These are phyloP conservation scores for Petroica traversi DNA, from an alignment of 2,113 vertebrate species.

Conservation along the genomic window DNA sequence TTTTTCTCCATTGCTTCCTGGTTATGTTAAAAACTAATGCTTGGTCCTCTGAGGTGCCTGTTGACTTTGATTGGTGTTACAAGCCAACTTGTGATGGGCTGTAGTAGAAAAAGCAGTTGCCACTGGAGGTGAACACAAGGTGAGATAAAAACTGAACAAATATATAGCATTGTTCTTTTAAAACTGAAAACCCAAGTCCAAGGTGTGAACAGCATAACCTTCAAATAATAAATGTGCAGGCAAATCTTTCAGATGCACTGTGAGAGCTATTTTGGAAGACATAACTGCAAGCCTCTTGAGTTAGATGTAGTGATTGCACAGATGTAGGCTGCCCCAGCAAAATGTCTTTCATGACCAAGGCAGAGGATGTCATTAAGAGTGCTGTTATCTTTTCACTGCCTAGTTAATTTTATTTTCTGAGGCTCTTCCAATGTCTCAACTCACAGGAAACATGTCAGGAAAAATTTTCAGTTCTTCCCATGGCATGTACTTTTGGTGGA, in stretches of 20 bases:
- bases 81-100: neutral
- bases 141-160: slow-evolving; percentile 29
- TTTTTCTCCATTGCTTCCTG: neutral
- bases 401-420: neutral
- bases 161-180: slow-evolving; percentile 10
- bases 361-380: neutral
- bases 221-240: slow-evolving; percentile 21
- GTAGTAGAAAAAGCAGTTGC: neutral
- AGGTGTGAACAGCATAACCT: slow-evolving; percentile 22
- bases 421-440: neutral
- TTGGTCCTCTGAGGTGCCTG: neutral
- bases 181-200: slow-evolving; percentile 16
- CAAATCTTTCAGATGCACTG: neutral
- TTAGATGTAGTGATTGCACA: neutral
- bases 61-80: neutral
- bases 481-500: neutral
- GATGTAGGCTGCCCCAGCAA: neutral
- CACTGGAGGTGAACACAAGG: neutral
- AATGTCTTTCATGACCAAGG: neutral
- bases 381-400: neutral
- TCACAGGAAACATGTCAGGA: neutral
- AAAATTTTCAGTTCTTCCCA: neutral
- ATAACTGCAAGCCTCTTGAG: neutral
- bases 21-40: neutral
- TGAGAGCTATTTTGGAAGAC: slow-evolving; percentile 5